These are phyloP conservation scores for Tursiops truncatus DNA, from an alignment of 2,113 vertebrate species.

Conservation along the genomic window DNA sequence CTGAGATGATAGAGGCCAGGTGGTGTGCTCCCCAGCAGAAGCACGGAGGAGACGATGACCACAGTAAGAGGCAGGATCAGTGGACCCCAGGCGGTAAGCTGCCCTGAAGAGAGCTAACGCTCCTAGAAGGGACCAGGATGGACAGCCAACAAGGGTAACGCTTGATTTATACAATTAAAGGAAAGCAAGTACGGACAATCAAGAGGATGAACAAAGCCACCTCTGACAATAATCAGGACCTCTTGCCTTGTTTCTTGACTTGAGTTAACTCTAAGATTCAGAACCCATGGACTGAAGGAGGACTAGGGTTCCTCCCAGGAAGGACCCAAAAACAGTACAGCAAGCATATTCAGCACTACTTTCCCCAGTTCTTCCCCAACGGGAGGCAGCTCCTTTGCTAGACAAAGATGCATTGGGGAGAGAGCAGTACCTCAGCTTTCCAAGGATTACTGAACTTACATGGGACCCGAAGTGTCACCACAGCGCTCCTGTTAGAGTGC, in stretches of 20 bases:
- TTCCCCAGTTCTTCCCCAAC: not conserved
- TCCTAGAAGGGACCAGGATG: not conserved
- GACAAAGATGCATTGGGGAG: not conserved
- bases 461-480: too few species aligned
- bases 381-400: not conserved
- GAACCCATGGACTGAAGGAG: not conserved
- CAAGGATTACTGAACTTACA: not conserved
- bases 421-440: not conserved
- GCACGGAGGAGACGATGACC: not conserved
- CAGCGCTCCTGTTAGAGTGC: not conserved
- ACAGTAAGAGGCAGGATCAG: not conserved
- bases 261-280: not conserved
- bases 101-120: not conserved
- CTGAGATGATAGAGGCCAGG: not conserved
- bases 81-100: too few species aligned
- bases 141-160: accelerated
- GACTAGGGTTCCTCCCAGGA: not conserved
- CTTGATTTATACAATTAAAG: not conserved
- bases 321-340: accelerated
- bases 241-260: not conserved
- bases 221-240: not conserved
- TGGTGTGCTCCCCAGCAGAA: not conserved
- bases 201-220: not conserved
- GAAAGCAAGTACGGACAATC: not conserved
- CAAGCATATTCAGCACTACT: not conserved